Evolutionary conservation across 2,888 invertebrate genomes (phyloP).

Genomic region (Bombyx huttoni): DNA sequence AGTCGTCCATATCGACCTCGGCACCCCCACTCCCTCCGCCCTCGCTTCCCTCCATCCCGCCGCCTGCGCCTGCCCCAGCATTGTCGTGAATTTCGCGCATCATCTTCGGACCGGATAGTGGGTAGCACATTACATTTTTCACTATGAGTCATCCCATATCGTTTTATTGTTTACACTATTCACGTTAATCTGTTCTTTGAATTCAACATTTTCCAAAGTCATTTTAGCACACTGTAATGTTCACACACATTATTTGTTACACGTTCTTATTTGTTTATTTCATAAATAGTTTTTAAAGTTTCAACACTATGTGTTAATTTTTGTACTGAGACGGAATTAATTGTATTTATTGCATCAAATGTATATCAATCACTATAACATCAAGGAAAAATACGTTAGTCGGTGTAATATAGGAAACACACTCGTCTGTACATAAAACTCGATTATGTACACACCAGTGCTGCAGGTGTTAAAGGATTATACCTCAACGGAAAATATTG

Average conservation of each 20-base stretch:
- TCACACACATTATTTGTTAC: constrained; percentile 41
- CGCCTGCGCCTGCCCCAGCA: constrained; percentile 61
- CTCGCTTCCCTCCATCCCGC: constrained; percentile 70
- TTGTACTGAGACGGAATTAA: constrained; percentile 62
- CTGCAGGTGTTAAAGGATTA: constrained; percentile 21
- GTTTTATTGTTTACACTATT: constrained; percentile 57
- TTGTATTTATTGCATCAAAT: constrained; percentile 51
- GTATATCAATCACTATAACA: constrained; percentile 62
- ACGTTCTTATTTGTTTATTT: constrained; percentile 26
- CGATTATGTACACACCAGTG: constrained; percentile 55
- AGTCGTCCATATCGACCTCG: constrained; percentile 68
- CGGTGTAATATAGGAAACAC: constrained; percentile 10
- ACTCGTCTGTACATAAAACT: constrained; percentile 53
- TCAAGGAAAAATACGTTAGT: constrained; percentile 21
- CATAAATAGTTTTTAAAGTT: constrained; percentile 7
- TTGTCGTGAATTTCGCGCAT: constrained; percentile 70
- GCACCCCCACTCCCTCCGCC: constrained; percentile 68
- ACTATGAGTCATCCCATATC: constrained; percentile 72
- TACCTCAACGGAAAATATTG: constrained; percentile 48
- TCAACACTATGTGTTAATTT: constrained; percentile 47
- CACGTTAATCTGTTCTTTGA: constrained; percentile 40
- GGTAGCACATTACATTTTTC: constrained; percentile 61
- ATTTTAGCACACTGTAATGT: constrained; percentile 43
- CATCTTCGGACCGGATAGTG: constrained; percentile 62
- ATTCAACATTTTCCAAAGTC: constrained; percentile 36